Conservation (phyloP, 1,140 invertebrate genomes). For the Conopomorpha cramerella region DNA sequence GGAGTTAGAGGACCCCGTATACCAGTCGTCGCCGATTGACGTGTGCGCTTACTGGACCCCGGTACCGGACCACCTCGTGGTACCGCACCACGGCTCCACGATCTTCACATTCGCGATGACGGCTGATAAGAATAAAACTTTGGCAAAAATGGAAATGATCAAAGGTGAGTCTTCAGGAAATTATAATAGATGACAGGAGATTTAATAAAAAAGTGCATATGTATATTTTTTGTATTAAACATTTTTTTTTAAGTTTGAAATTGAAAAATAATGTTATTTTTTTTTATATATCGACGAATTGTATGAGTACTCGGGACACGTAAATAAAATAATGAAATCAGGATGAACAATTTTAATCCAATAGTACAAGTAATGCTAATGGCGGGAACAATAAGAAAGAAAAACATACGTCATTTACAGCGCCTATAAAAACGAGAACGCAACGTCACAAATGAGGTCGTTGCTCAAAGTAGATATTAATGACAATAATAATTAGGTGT, state of each 20-base stretch:
- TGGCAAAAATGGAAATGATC: constrained; percentile 55
- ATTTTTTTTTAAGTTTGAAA: background rate
- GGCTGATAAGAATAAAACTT: constrained; percentile 48
- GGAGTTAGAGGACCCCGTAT: constrained; percentile 36
- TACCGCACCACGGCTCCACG: constrained; percentile 32
- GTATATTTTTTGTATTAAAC: constrained; percentile 13
- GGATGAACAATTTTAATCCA: no score
- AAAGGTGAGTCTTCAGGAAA: constrained; percentile 33
- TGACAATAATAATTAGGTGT: no score
- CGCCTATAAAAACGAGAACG: no score
- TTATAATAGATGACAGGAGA: background rate
- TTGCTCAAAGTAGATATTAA: no score
- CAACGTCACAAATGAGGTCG: no score
- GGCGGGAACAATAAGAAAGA: no score
- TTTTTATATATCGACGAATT: background rate
- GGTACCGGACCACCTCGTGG: constrained; percentile 51
- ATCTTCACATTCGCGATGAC: constrained; percentile 60
- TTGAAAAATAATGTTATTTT: background rate
- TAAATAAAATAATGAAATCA: no score
- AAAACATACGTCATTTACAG: no score
- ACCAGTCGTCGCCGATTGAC: constrained; percentile 40
- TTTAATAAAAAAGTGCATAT: constrained; percentile 9
- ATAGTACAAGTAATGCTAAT: no score
- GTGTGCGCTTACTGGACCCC: constrained; percentile 55
- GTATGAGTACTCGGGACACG: no score